Conservation (phyloP, 2,113 vertebrate species). For the Ailuropoda melanoleuca region DNA sequence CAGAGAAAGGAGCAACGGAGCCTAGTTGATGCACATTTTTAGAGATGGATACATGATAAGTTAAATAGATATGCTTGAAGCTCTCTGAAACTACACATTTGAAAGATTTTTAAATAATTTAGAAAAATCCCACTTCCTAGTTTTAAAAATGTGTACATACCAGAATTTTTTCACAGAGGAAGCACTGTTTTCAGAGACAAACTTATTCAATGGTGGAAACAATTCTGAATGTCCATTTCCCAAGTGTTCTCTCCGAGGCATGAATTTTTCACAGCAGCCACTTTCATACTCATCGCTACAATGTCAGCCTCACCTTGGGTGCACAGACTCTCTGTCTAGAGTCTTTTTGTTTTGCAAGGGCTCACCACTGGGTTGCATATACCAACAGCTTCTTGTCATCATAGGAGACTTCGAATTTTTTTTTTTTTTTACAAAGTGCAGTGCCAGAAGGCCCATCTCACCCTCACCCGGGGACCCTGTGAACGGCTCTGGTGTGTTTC, state of each 20-base stretch:
- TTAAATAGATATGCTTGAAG: not conserved
- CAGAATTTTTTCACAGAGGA: not conserved
- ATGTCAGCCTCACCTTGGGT: not conserved
- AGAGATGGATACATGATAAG: not conserved
- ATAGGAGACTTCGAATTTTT: not conserved
- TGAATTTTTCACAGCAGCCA: not conserved
- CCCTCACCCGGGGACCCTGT: not conserved
- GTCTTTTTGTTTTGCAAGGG: not conserved
- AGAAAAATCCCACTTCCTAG: not conserved
- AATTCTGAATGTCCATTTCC: not conserved
- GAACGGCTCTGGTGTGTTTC: not conserved
- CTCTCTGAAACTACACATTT: not conserved
- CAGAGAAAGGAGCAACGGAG: not conserved
- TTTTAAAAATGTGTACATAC: not conserved
- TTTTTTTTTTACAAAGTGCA: not conserved
- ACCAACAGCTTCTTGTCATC: not conserved
- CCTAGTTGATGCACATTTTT: not conserved
- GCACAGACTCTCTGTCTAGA: not conserved
- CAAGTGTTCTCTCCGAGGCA: not conserved
- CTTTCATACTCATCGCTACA: not conserved
- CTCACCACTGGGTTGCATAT: not conserved
- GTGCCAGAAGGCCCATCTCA: not conserved
- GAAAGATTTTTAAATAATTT: not conserved
- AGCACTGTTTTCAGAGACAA: constrained; percentile 1
- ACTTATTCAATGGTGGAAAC: not conserved